These are phyloP conservation scores for Gymnocheta viridis DNA, from an alignment of 2,888 invertebrate genomes.

Conservation along the genomic window DNA sequence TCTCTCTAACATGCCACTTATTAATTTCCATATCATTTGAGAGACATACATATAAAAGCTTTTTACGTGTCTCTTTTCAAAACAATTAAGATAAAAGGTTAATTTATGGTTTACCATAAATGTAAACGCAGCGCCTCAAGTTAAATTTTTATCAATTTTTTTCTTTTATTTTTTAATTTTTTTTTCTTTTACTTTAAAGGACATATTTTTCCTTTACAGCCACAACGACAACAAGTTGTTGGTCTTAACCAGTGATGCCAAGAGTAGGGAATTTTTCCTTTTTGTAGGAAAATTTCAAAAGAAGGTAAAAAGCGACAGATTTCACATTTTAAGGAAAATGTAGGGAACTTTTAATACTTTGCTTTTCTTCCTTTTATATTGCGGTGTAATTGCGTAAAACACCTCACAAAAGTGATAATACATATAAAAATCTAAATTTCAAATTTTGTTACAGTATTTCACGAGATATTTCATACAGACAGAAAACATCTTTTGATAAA, in stretches of 20 bases:
- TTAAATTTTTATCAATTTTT: conserved; percentile 40
- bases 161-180: background rate
- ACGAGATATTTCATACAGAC: no score
- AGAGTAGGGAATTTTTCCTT: no score
- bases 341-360: no score
- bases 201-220: conserved; percentile 4
- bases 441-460: no score
- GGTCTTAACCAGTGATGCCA: no score
- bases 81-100: conserved; percentile 70
- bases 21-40: conserved; percentile 46
- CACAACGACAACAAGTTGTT: background rate
- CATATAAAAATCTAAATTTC: no score
- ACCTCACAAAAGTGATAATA: no score
- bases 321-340: no score
- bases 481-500: no score
- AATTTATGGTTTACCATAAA: conserved; percentile 65
- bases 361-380: no score
- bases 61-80: conserved; percentile 67
- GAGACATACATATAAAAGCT: conserved; percentile 66
- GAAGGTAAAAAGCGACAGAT: background rate
- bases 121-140: conserved; percentile 23
- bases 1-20: conserved; percentile 29
- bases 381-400: no score
- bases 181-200: conserved; percentile 17
- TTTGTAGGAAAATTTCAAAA: no score